Base-by-base conservation (phyloP, 53 echinoderm and acorn worm genomes). In the Zoroaster sp. region DNA sequence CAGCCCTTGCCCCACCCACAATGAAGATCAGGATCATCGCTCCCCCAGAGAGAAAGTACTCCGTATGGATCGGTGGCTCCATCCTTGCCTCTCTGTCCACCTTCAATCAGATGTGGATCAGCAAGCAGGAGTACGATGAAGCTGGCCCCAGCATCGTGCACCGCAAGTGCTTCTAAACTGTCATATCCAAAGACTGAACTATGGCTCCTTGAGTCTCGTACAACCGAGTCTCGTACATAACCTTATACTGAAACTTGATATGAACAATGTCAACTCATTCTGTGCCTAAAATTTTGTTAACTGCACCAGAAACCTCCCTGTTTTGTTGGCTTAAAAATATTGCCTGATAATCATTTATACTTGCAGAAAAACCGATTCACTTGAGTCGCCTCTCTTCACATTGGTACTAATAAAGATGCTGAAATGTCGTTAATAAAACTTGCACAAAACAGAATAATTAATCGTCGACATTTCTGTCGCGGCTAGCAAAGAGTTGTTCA, bases 71-170 rank as follows among this genome's bases (percentile, higher is more conserved):
- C 91, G 93, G 96, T 66, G 92, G 92, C 44, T 96, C 96, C 79
- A 92, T 96, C 89, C 73, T 96, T 69, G 94, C 91, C 20, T 94
- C 93, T 14, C 87, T 96, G 3, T 94, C 96, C 75, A 94, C 92
- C 80, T 94, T 94, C 80, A 91, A 92, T 35, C 91, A 96, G 79
- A 96, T 96, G 96, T 96, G 96, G 96, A 95, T 96, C 94, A 96
- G 93, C 94, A 94, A 90, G 79, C 90, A 92, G 71, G 96, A 94
- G 72, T 96, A 96, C 73, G 94, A 96, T 9, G 96, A 96, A 66
- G 81, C 89, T 89, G 95, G 96, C 32, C 96, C 96, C 30, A 85
- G 91, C 78, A 93, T 95, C 34, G 91, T 93, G n/a, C 95, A 95
- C 75, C 86, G 92, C 40, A 95, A 91, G 80, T 94, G 92, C 83